Evolutionary conservation across 2,113 vertebrate genomes (phyloP).

Genomic region (Datnioides undecimradiatus): DNA sequence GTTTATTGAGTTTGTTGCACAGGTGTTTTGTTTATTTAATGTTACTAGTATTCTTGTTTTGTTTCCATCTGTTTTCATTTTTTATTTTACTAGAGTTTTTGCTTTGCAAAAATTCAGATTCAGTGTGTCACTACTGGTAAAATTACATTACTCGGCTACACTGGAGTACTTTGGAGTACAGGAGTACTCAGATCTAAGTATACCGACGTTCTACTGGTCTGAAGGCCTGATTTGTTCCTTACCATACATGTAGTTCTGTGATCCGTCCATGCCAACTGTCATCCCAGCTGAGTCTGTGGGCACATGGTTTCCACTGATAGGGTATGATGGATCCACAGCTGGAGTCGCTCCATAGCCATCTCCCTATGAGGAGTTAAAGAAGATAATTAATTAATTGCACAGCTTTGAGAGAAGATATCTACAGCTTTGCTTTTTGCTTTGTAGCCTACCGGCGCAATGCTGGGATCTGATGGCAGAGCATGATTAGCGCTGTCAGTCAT

Average conservation of each 20-base stretch:
- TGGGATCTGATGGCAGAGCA: slow-evolving; percentile 51
- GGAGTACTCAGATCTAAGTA: too few relatives aligned
- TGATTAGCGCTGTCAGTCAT: slow-evolving; percentile 43
- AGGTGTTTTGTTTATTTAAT: too few relatives aligned
- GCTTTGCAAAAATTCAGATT: too few relatives aligned
- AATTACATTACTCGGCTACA: not conserved
- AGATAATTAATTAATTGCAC: not conserved
- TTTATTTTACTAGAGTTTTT: too few relatives aligned
- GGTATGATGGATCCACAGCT: slow-evolving; percentile 44
- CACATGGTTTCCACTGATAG: slow-evolving; percentile 42
- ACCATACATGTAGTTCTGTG: slow-evolving; percentile 76
- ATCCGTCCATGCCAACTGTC: slow-evolving; percentile 29
- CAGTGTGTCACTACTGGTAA: too few relatives aligned
- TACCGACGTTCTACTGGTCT: not conserved
- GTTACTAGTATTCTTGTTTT: too few relatives aligned
- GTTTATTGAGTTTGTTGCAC: too few relatives aligned
- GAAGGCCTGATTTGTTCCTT: not conserved
- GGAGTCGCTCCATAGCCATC: slow-evolving; percentile 63
- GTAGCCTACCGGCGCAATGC: slow-evolving; percentile 68
- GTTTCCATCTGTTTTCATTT: too few relatives aligned
- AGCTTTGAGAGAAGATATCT: not conserved
- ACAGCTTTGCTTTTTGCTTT: not conserved
- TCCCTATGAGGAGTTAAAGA: slow-evolving; percentile 33
- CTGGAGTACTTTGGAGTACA: not conserved
- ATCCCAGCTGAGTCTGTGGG: slow-evolving; percentile 53